Evolutionary conservation across 2,888 invertebrate species (phyloP), one percentile per base, ranked within the genome.

Genomic region (Tetheella fluctuosa): DNA sequence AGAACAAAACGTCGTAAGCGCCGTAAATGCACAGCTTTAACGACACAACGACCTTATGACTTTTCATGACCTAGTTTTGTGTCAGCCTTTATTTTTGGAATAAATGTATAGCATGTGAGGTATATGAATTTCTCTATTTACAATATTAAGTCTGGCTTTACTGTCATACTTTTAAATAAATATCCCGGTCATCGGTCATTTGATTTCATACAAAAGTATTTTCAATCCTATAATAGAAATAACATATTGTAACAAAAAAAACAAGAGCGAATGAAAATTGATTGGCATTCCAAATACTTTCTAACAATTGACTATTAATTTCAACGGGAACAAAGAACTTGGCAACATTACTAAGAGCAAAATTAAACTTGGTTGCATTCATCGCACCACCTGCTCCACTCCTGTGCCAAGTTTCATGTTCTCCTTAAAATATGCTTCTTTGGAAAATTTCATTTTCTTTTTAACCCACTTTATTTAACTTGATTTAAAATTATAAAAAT

Each of bases 321-420:
- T 54, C 7, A 54, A 7, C n/a, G 17, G 64, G 59, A 70, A 63
- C 67, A 73, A 71, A 62, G 62, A 72, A 76, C 71, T 80, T 81
- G 85, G 80, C 83, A 77, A 63, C 71, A 65, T 63, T 71, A 74
- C 64, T 71, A 65, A 70, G 66, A 63, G 67, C 63, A 72, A 83
- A 76, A 83, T 83, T 84, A 83, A 80, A 81, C 71, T 74, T 69
- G 71, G 76, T 72, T 67, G 71, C 73, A 67, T 70, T 77, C 71
- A 72, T 48, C 58, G 62, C 61, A 60, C 73, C 83, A 80, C 75
- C 78, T 81, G 81, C 65, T 71, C 64, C 63, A 69, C 67, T 73
- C 70, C 61, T 67, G 64, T 72, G 83, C 77, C 78, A 82, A 82
- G 64, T 79, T 73, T 71, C 70, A 72, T 64, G 64, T 61, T 68